Evolutionary conservation across 2,797 vertebrate species (phyloP), one percentile per base, ranked within the genome.

Genomic region (Microhierax caerulescens): DNA sequence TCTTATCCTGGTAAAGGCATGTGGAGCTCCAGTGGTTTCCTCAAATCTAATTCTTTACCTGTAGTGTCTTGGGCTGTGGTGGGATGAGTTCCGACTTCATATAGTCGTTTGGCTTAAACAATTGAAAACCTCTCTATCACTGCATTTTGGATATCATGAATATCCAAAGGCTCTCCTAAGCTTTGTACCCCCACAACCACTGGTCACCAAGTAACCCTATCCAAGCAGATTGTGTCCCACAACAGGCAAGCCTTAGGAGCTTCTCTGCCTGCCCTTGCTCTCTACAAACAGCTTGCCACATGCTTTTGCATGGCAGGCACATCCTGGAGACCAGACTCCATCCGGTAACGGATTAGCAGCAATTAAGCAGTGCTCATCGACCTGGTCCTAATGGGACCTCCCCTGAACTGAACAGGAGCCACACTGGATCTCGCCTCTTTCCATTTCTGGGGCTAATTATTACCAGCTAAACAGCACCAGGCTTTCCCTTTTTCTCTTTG

Each of bases 401-500:
- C 95, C 75, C 57, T 92, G 69, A 85, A 91, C 27, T 83, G 56
- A 94, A 77, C 7, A 0, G 75, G 50, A 95, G 63, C 86, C 48
- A 60, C 41, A 8, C 11, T 70, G 74, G 48, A 89, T 92, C 74
- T 64, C 74, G 45, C 48, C 10, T 92, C 60, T 90, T 74, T 81
- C 69, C 64, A n/a, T 87, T 77, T 45, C 61, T 91, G 91, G 60
- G 47, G 78, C 86, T 96, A 94, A 96, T 97, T 95, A 96, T 87
- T 93, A 61, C 77, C 84, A 93, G 54, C 92, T 95, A 91, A 95
- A 89, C 68, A 97, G 64, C 88, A 96, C 78, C 81, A 91, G 95
- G 88, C 86, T 96, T 97, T 93, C 83, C 36, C 63, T 94, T 97
- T 96, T 95, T 87, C 92, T 92, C 72, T 63, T 85, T 89, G 85